Evolutionary conservation across 2,113 vertebrate genomes (phyloP).

Genomic region (Callorhinus ursinus): DNA sequence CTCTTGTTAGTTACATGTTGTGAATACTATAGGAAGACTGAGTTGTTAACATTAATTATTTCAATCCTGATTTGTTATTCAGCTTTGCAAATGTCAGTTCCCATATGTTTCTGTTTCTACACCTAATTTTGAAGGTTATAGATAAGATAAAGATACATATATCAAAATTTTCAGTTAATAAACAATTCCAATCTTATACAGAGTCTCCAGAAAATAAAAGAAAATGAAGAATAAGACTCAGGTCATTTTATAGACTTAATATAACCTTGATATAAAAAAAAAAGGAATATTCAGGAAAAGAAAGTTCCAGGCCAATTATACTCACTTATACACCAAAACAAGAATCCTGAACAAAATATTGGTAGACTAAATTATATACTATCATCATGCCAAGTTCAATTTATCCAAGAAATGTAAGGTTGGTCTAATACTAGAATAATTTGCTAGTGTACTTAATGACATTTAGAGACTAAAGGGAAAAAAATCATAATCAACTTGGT

Average conservation of each 20-base stretch:
- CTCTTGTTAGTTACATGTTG: constrained; percentile 26
- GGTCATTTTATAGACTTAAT: not conserved
- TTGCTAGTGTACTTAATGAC: not conserved
- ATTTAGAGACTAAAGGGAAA: constrained; percentile 14
- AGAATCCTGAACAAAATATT: constrained; percentile 10
- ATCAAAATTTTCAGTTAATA: constrained; percentile 24
- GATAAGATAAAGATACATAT: constrained; percentile 43
- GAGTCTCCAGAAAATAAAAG: not conserved
- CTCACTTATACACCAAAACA: not conserved
- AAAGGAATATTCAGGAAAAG: constrained; percentile 2
- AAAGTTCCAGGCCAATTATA: not conserved
- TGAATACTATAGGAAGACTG: constrained; percentile 1
- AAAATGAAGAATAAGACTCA: not conserved
- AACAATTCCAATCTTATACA: not conserved
- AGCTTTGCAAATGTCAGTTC: constrained; percentile 57
- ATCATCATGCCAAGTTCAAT: not conserved
- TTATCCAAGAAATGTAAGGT: not conserved
- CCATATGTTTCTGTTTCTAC: not conserved
- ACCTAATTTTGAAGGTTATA: constrained; percentile 43
- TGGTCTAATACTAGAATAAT: constrained; percentile 2
- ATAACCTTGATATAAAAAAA: not conserved
- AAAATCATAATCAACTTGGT: not conserved
- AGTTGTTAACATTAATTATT: constrained; percentile 57
- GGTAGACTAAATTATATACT: not conserved
- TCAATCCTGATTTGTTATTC: constrained; percentile 54